Percentiles rank a stretch among this genome's conserved stretches.
These are phyloP conservation scores for Lycocerus yunnanus DNA, from an alignment of 2,888 invertebrate species.

Conservation along the genomic window DNA sequence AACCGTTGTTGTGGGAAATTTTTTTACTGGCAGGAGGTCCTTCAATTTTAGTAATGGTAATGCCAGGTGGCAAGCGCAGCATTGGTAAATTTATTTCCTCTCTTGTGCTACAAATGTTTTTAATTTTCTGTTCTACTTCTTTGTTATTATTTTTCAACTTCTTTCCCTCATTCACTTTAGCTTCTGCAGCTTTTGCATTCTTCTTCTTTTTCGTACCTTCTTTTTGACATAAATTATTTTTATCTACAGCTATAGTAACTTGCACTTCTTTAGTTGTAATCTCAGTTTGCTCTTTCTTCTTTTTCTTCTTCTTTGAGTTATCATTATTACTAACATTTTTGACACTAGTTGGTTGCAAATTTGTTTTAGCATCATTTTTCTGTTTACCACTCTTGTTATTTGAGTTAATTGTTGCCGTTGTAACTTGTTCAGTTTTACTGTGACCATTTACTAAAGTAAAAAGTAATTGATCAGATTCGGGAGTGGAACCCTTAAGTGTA, in stretches of 20 bases:
- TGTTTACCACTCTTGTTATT: conserved; percentile 34
- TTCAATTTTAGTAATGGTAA: conserved; percentile 59
- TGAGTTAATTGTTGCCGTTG: conserved; percentile 17
- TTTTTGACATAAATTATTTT: conserved; percentile 14
- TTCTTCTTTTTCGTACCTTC: conserved; percentile 8
- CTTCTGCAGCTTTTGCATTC: conserved; percentile 24
- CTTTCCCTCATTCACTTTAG: conserved; percentile 11
- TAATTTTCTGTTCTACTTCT: background rate
- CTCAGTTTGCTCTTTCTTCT: conserved; percentile 7
- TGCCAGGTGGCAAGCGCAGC: conserved; percentile 51
- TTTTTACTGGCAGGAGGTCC: conserved; percentile 50
- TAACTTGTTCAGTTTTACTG: conserved; percentile 35
- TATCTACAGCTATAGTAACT: conserved; percentile 46
- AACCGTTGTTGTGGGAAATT: conserved; percentile 35
- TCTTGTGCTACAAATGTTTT: conserved; percentile 24
- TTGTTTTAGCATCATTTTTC: conserved; percentile 24
- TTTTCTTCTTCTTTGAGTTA: conserved; percentile 22
- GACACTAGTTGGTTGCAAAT: conserved; percentile 11
- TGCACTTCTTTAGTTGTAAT: conserved; percentile 43
- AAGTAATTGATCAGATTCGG: conserved; percentile 73
- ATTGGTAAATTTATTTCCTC: conserved; percentile 48
- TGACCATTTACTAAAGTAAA: conserved; percentile 72
- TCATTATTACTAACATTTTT: conserved; percentile 20
- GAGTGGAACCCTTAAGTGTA: conserved; percentile 73
- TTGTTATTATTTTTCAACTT: background rate